Evolutionary conservation across 2,888 invertebrate genomes (phyloP).

Genomic region (Machimus atricapillus): DNA sequence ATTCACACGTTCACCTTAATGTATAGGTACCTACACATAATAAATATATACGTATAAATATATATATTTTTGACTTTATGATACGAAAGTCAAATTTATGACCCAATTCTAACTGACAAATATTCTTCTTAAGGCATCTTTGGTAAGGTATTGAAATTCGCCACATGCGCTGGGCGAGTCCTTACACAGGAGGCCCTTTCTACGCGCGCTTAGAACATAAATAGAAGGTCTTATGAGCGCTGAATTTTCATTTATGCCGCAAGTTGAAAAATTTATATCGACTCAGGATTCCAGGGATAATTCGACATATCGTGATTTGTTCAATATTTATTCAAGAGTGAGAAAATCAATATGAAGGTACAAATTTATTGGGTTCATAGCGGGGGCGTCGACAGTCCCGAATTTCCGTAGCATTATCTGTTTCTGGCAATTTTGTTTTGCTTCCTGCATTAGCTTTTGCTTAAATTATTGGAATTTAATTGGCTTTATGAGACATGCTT

Average conservation of each 20-base stretch:
- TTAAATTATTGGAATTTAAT: background rate
- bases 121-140: background rate
- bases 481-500: background rate
- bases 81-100: background rate
- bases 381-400: background rate
- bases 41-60: too few relatives aligned
- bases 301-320: background rate
- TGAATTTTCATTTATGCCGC: background rate
- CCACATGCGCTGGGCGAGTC: background rate
- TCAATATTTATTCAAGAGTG: constrained; percentile 12
- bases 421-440: background rate
- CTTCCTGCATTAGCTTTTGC: background rate
- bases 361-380: background rate
- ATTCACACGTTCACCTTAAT: background rate
- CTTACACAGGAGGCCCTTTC: background rate
- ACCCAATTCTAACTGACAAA: background rate
- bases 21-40: too few relatives aligned
- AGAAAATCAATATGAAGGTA: background rate
- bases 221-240: background rate
- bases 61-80: background rate
- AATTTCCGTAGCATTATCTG: background rate
- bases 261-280: background rate
- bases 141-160: background rate
- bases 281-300: background rate
- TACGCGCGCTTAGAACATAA: background rate